phyloP scores from a whole-genome alignment of 2,113 vertebrate genomes.

The Paradisaea rubra region DNA sequence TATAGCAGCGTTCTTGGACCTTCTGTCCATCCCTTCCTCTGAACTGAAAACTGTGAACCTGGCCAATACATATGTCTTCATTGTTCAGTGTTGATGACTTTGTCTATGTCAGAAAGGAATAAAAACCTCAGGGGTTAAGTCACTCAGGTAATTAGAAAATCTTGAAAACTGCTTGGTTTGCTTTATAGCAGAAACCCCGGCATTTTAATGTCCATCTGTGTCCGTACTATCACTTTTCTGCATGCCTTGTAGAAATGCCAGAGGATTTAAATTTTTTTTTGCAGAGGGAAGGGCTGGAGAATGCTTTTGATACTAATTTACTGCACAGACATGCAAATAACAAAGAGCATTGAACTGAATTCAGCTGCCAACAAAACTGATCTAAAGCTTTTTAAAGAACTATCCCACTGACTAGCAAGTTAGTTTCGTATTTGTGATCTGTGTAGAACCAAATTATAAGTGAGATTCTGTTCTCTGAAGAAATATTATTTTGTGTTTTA shows the following conservation, averaged over 20 bases:
- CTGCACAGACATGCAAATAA: neutral
- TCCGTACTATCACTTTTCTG: neutral
- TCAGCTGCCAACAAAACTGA: neutral
- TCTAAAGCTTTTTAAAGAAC: neutral
- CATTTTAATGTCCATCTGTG: neutral
- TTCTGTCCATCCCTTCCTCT: neutral
- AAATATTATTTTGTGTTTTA: conserved; percentile 5
- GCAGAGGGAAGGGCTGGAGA: neutral
- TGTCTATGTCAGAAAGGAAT: neutral
- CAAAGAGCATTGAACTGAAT: neutral
- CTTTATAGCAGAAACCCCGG: neutral
- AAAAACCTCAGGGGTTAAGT: neutral
- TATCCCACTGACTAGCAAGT: neutral
- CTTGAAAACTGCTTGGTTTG: neutral
- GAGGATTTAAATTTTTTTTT: neutral
- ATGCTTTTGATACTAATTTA: neutral
- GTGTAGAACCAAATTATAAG: neutral
- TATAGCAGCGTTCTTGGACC: neutral
- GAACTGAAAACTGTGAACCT: neutral
- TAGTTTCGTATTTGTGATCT: neutral
- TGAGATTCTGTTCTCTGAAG: conserved; percentile 6
- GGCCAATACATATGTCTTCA: neutral
- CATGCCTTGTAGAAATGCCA: neutral
- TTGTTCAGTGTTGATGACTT: neutral
- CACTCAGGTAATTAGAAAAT: neutral